A percentile compares a stretch with the other conserved stretches of the same genome.
Conservation (phyloP, 2,888 invertebrate species). For the Argyresthia albistria region DNA sequence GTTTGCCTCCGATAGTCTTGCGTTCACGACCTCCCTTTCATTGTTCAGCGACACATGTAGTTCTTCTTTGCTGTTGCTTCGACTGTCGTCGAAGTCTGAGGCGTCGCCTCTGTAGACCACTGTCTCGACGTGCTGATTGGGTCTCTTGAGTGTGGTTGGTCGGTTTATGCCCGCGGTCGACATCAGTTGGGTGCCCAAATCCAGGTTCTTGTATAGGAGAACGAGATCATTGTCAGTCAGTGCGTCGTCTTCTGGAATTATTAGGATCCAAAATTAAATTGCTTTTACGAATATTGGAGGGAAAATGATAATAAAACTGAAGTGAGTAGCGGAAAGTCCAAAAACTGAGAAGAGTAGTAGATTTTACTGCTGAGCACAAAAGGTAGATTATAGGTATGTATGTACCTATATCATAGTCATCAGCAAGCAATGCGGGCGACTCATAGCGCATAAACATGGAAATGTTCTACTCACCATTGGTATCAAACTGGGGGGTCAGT, state of each 20-base stretch:
- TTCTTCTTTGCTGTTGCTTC: constrained; percentile 34
- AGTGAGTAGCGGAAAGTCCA: no score
- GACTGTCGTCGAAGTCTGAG: constrained; percentile 39
- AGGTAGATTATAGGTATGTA: no score
- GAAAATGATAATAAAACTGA: no score
- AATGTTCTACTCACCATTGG: constrained; percentile 21
- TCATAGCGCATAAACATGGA: no score
- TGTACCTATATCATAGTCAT: no score
- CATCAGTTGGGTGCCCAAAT: constrained; percentile 38
- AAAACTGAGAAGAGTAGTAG: no score
- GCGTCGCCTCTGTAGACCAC: constrained; percentile 42
- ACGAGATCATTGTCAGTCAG: constrained; percentile 44
- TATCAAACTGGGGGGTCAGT: constrained; percentile 23
- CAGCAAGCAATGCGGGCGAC: no score
- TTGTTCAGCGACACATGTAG: constrained; percentile 23
- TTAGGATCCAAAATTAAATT: no score
- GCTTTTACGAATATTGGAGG: no score
- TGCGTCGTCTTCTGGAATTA: constrained; percentile 25
- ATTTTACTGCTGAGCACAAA: no score
- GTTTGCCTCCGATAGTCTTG: background rate
- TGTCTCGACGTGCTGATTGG: constrained; percentile 50
- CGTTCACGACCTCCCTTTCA: no score
- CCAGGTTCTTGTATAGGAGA: constrained; percentile 53
- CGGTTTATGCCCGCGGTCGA: constrained; percentile 14
- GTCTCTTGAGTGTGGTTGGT: constrained; percentile 16